Conservation (phyloP, 2,113 vertebrate species). For the Carassius carassius region DNA sequence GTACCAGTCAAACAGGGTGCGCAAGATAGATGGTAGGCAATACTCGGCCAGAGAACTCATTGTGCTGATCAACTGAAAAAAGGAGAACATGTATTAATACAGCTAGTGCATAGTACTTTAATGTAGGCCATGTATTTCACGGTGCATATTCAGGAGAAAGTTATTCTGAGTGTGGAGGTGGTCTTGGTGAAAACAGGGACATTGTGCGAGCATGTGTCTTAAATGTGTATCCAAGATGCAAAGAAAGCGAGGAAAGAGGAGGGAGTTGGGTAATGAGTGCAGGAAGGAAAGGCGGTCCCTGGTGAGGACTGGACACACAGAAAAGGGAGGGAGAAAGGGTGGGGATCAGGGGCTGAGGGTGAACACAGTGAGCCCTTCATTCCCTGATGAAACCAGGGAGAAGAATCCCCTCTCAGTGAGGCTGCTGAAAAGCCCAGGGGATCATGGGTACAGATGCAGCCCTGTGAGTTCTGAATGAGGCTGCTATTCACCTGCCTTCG, state of each 20-base stretch:
- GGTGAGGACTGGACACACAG: slow-evolving; percentile 5
- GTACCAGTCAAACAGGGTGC: slow-evolving; percentile 98
- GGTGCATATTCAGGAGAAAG: not conserved
- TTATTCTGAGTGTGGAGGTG: not conserved
- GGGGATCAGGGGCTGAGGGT: slow-evolving; percentile 58
- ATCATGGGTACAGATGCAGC: slow-evolving; percentile 66
- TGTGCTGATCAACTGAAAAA: slow-evolving; percentile 87
- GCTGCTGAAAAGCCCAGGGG: slow-evolving; percentile 76
- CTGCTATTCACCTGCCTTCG: slow-evolving; percentile 53
- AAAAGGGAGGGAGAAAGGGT: slow-evolving; percentile 19
- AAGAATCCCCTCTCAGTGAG: slow-evolving; percentile 92
- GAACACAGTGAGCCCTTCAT: slow-evolving; percentile 84
- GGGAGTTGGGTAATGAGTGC: not conserved
- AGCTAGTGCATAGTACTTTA: not conserved
- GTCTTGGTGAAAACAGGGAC: not conserved
- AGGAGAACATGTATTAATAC: not conserved
- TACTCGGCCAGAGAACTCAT: slow-evolving; percentile 98
- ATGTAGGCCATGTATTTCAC: not conserved
- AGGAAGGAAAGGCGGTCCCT: slow-evolving; percentile 11
- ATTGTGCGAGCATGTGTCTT: not conserved
- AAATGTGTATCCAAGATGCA: slow-evolving; percentile 4
- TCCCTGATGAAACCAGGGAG: slow-evolving; percentile 74
- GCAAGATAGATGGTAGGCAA: slow-evolving; percentile 94
- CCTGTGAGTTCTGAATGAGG: slow-evolving; percentile 79
- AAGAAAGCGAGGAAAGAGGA: not conserved